Base-by-base conservation (phyloP, 2,888 invertebrate species). In the Barypeithes pellucidus region DNA sequence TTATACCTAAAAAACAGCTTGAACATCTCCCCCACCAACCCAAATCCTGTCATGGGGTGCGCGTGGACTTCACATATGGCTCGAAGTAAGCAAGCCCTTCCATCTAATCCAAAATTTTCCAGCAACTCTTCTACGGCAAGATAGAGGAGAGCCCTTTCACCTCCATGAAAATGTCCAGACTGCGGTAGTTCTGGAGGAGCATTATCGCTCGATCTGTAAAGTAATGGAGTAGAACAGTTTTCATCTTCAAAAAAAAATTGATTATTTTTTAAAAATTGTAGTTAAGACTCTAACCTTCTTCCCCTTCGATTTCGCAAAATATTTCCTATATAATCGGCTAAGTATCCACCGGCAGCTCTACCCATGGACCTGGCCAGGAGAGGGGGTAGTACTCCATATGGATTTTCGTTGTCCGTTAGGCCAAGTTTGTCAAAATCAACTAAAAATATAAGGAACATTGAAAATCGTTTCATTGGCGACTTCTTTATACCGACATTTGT, bases 51-150 rank as follows among this genome's bases (percentile, higher is more conserved):
- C 75, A 95, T 85, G 0, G 93, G 92, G 81, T 93, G 91, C 0
- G 95, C 93, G 81, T 95, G 95, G 47, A 95, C 92, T 86, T 95
- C 95, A 81, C 95, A 95, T 75, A 95, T 95, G 0, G 95, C 94
- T 76, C 95, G 88, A 59, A 95, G 86, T 0, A 95, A 85, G 82
- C 95, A 95, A 2, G 94, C 94, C 81, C 91, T 93, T 22, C 95
- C 95, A 77, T 95, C 90, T 86, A 95, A 86, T 0, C 95, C 95
- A 76, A 95, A 93, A 79, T 93, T 94, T 50, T 91, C 89, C 65
- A 95, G 85, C 83, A 95, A 89, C 81, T 95, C 94, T 83, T 95
- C 95, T 0, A 94, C 90, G 3, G 92, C 89, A 1, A 92, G 91
- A 79, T 94, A 95, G 71, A 95, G 87, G 72, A 95, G 84, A 0